Conservation (phyloP, 1,140 invertebrate species). For the Lepidotrigona ventralis region DNA sequence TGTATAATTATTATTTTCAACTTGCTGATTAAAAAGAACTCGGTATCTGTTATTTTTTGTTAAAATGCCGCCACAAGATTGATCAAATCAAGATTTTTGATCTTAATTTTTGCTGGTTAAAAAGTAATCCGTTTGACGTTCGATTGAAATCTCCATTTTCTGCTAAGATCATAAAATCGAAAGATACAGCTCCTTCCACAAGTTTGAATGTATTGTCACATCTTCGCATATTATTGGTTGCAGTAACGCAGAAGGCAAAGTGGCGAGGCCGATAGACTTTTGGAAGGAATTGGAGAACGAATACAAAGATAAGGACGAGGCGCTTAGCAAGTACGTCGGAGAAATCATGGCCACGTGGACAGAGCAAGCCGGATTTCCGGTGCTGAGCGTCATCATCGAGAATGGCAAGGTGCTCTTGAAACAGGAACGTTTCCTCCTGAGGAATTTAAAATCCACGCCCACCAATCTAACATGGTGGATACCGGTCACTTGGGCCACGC, state of each 20-base stretch:
- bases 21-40: too few species aligned
- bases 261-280: constrained; percentile 82
- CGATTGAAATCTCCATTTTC: too few species aligned
- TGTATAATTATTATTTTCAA: too few species aligned
- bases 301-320: constrained; percentile 60
- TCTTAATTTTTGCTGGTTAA: too few species aligned
- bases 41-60: too few species aligned
- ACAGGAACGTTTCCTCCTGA: constrained; percentile 81
- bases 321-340: constrained; percentile 70
- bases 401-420: constrained; percentile 70
- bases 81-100: too few species aligned
- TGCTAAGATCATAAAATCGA: too few species aligned
- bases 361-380: constrained; percentile 87
- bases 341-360: constrained; percentile 87
- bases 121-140: too few species aligned
- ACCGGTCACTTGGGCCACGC: constrained; percentile 82
- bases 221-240: not conserved
- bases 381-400: constrained; percentile 82
- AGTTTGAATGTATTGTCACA: too few species aligned
- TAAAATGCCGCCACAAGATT: too few species aligned
- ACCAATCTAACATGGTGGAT: constrained; percentile 80
- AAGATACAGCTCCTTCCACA: too few species aligned
- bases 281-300: constrained; percentile 82
- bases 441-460: constrained; percentile 67
- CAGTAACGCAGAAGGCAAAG: constrained; percentile 11